These are phyloP conservation scores for Patella ulyssiponensis DNA, from an alignment of 2,888 invertebrate genomes.

Conservation along the genomic window DNA sequence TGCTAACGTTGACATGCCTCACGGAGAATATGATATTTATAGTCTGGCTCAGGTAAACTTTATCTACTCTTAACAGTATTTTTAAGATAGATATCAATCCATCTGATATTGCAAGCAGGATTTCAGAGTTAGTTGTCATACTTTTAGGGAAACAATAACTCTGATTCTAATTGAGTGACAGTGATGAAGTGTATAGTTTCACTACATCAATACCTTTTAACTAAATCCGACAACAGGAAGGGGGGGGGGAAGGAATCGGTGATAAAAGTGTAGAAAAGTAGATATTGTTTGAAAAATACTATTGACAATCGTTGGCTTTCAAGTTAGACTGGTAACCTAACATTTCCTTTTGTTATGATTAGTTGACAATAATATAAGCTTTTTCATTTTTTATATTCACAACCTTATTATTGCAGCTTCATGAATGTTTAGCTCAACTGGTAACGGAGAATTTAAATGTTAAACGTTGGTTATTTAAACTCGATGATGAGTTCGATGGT, in stretches of 20 bases:
- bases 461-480: slow-evolving; percentile 70
- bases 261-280: neutral
- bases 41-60: slow-evolving; percentile 66
- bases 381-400: slow-evolving; percentile 2
- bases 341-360: slow-evolving; percentile 10
- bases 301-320: too few relatives aligned
- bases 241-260: too few relatives aligned
- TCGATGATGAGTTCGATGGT: slow-evolving; percentile 71
- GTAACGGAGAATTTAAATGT: slow-evolving; percentile 70
- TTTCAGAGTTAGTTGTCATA: too few relatives aligned
- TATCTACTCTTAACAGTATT: too few relatives aligned
- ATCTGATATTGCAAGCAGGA: too few relatives aligned
- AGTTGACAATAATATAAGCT: neutral
- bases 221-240: too few relatives aligned
- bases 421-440: slow-evolving; percentile 70
- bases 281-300: neutral
- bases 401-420: slow-evolving; percentile 59
- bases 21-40: slow-evolving; percentile 71
- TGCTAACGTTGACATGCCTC: slow-evolving; percentile 68
- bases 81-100: too few relatives aligned
- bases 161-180: too few relatives aligned
- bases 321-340: neutral
- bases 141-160: too few relatives aligned
- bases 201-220: too few relatives aligned
- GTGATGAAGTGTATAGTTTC: too few relatives aligned